A percentile compares a stretch with the other conserved stretches of the same genome.
These are phyloP conservation scores for Alces alces DNA, from an alignment of 2,113 vertebrate species.

Conservation along the genomic window DNA sequence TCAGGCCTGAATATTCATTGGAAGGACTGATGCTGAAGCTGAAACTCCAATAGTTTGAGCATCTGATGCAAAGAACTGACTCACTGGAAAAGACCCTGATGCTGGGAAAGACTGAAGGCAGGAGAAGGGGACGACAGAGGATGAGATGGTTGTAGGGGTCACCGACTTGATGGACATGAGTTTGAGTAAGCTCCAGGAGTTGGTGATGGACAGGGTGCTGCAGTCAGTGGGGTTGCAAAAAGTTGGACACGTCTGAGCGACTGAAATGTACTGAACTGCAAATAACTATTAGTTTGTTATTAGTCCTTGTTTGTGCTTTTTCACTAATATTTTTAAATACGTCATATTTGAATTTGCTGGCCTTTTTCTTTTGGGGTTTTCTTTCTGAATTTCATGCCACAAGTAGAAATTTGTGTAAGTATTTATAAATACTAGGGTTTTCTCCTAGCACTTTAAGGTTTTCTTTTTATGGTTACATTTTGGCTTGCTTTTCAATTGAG, in stretches of 20 bases:
- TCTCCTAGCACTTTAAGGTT: neutral
- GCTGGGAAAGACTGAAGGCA: neutral
- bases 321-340: neutral
- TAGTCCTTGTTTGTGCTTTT: neutral
- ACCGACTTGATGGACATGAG: neutral
- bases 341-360: neutral
- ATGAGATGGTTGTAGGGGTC: neutral
- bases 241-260: neutral
- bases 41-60: neutral
- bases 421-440: neutral
- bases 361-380: neutral
- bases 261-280: neutral
- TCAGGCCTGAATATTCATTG: neutral
- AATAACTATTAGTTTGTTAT: neutral
- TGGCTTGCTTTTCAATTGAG: neutral
- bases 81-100: neutral
- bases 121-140: neutral
- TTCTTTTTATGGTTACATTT: neutral
- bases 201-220: neutral
- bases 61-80: neutral
- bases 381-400: neutral
- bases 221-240: neutral
- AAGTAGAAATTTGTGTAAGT: neutral
- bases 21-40: neutral
- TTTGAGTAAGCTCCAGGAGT: neutral